Percentiles rank a stretch among this genome's conserved stretches.
Evolutionary conservation across 2,888 invertebrate species (phyloP).

Genomic region (Campaea margaritaria): DNA sequence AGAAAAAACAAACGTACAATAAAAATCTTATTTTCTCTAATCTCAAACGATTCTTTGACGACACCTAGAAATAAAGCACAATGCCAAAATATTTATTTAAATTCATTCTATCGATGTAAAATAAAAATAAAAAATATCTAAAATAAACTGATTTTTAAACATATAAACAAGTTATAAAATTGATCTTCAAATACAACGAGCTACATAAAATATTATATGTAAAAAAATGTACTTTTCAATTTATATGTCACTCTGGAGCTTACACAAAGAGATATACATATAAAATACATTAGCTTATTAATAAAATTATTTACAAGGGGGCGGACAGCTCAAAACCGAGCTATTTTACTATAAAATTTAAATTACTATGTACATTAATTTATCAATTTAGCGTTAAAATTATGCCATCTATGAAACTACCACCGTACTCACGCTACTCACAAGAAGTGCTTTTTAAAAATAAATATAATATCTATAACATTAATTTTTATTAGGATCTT

Average conservation of each 20-base stretch:
- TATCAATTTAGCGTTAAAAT: conserved; percentile 35
- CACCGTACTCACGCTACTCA: conserved; percentile 53
- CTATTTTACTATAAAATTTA: conserved; percentile 5
- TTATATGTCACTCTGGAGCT: conserved; percentile 17
- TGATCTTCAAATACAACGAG: conserved; percentile 27
- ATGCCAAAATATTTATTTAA: conserved; percentile 1
- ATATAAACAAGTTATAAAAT: conserved; percentile 33
- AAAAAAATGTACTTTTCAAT: conserved; percentile 21
- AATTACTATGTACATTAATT: conserved; percentile 30
- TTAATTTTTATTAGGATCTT: conserved; percentile 72
- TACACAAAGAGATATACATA: conserved; percentile 5
- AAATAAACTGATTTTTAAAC: conserved; percentile 13
- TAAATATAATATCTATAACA: conserved; percentile 56
- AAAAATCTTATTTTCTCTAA: conserved; percentile 6
- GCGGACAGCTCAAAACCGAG: conserved; percentile 26
- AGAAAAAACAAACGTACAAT: neutral
- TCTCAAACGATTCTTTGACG: conserved; percentile 5
- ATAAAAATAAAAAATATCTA: conserved; percentile 4
- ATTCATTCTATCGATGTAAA: conserved; percentile 11
- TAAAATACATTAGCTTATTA: conserved; percentile 5
- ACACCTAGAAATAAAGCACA: conserved; percentile 31
- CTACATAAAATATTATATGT: conserved; percentile 23
- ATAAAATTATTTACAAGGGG: conserved; percentile 33
- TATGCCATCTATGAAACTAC: conserved; percentile 45
- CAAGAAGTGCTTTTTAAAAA: conserved; percentile 58